These are phyloP conservation scores for Burhinus oedicnemus DNA, from an alignment of 2,113 vertebrate species.

Conservation along the genomic window DNA sequence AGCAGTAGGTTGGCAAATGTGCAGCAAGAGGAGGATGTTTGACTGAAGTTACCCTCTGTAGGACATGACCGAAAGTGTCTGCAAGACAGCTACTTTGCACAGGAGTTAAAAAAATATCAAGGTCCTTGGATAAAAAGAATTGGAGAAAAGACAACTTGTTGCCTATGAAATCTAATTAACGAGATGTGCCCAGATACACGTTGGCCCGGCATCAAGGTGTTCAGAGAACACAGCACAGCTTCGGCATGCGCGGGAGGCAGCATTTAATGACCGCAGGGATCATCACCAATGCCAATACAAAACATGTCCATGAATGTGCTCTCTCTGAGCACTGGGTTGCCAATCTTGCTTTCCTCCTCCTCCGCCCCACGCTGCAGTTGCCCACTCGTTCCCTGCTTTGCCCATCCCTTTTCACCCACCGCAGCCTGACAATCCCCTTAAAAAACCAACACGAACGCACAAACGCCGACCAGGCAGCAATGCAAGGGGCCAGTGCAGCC, in stretches of 20 bases:
- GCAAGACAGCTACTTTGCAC: too few relatives aligned
- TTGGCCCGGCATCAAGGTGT: rapidly evolving
- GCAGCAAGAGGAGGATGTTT: neutral
- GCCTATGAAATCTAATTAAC: neutral
- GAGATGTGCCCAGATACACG: rapidly evolving
- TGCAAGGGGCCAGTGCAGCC: neutral
- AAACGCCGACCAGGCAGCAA: neutral
- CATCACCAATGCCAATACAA: neutral
- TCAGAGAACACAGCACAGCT: neutral
- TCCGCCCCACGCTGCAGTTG: too few relatives aligned
- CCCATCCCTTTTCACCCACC: neutral
- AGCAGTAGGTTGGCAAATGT: neutral
- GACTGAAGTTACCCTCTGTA: too few relatives aligned
- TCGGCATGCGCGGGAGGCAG: neutral
- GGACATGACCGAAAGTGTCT: rapidly evolving
- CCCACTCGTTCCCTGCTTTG: rapidly evolving
- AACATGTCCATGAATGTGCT: rapidly evolving
- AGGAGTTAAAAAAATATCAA: neutral
- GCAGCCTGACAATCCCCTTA: neutral
- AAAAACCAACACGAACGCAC: rapidly evolving
- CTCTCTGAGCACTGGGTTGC: rapidly evolving
- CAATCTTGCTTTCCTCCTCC: neutral
- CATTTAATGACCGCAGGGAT: rapidly evolving
- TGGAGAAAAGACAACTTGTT: neutral
- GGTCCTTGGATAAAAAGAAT: neutral